Base-by-base conservation (phyloP, 2,113 vertebrate genomes). In the Piprites chloris region DNA sequence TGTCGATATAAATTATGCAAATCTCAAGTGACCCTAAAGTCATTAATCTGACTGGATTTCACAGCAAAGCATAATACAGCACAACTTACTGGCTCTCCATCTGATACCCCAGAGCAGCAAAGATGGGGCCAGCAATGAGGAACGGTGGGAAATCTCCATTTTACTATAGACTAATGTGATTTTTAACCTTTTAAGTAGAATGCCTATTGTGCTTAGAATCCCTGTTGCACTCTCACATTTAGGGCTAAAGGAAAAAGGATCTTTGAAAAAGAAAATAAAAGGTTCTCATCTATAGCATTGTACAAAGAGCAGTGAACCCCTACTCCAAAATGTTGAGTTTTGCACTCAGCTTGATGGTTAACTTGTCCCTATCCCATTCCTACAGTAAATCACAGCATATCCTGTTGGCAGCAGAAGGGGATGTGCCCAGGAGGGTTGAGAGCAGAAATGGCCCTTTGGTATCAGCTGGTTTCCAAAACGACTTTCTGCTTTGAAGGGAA, bases 1-100 rank as follows among this genome's bases (percentile, higher is more conserved):
- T 88, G 76, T 91, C 12, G 0, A 72, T 93, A 56, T 82, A 92
- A 95, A 86, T 90, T 90, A 92, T 67, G 69, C 49, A 84, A 88
- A 89, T 87, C 90, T 73, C 85, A 4, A 79, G 49, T 75, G 65
- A 63, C 65, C 46, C 28, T 79, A 62, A 72, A 80, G 86, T 92
- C 50, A 89, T 94, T 92, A 88, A 91, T 94, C 94, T 91, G 89
- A 22, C 74, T 96, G 49, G 33, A 81, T 90, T 90, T 87, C 90
- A 78, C 10, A 78, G 74, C 50, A 75, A 91, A 97, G 85, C 24
- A 24, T 21, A 87, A 37, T 3, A 27, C 24, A 91, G 86, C 68
- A 37, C 30, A 77, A 39, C 14, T 39, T 22, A 5, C 61, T 49
- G 62, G 37, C 61, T 77, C 33, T 58, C 18, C 6, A 0, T 20